Evolutionary conservation across 1,140 invertebrate species (phyloP).

Genomic region (Penaeus vannamei): DNA sequence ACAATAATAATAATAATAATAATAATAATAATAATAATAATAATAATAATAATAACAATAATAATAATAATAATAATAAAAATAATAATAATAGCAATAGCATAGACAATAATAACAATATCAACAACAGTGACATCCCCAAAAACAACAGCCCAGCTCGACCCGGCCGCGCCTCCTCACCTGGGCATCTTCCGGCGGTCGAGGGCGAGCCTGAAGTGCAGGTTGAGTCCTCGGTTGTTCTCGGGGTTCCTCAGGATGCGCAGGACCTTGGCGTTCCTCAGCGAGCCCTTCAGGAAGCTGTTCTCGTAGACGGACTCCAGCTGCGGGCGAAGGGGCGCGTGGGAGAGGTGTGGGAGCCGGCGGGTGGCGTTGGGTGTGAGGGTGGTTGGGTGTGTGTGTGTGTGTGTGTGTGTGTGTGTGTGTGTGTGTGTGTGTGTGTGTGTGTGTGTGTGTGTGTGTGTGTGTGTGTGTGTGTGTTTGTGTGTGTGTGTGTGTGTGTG

Average conservation of each 20-base stretch:
- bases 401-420: no score
- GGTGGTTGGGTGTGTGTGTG: background rate
- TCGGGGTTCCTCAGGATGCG: conserved; percentile 45
- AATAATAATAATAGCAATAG: no score
- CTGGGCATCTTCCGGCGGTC: conserved; percentile 83
- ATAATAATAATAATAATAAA: no score
- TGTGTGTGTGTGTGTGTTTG: background rate
- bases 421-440: no score
- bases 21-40: background rate
- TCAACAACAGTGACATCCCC: no score
- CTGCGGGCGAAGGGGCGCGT: conserved; percentile 20
- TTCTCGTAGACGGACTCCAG: conserved; percentile 59
- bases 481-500: background rate
- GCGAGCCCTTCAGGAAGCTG: conserved; percentile 56
- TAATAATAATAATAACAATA: no score
- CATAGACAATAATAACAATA: no score
- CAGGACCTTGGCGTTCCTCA: conserved; percentile 47
- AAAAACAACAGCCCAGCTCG: conserved; percentile 34
- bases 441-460: background rate
- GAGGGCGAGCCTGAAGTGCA: conserved; percentile 82
- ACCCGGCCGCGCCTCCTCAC: conserved; percentile 70
- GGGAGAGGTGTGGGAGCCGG: background rate
- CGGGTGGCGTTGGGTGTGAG: background rate
- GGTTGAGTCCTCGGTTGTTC: conserved; percentile 74
- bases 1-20: conserved; percentile 23